phyloP scores from a whole-genome alignment of 2,888 invertebrate species.

The Macrosoma leucophasiata region DNA sequence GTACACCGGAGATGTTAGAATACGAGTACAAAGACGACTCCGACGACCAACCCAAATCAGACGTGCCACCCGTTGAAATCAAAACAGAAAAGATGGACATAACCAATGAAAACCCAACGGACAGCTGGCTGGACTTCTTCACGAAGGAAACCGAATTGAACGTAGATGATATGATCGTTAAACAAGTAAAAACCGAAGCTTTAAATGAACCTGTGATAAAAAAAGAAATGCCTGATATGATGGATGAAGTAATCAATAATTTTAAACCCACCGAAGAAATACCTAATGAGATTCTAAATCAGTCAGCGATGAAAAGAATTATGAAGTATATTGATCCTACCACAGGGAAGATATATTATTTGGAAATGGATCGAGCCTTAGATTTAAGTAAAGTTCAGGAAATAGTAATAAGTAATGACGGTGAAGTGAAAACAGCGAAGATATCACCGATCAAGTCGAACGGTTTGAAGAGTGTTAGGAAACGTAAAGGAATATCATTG shows the following conservation, averaged over 20 bases:
- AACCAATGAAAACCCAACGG: slow-evolving; percentile 28
- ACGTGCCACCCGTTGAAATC: background rate
- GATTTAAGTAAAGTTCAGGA: slow-evolving; percentile 61
- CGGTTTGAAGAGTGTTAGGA: slow-evolving; percentile 43
- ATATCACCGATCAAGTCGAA: slow-evolving; percentile 55
- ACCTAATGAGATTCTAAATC: slow-evolving; percentile 33
- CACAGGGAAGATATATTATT: slow-evolving; percentile 60
- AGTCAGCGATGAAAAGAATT: slow-evolving; percentile 44
- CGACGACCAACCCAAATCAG: slow-evolving; percentile 2
- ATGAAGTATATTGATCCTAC: slow-evolving; percentile 62
- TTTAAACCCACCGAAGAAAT: slow-evolving; percentile 26
- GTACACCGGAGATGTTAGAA: slow-evolving; percentile 58
- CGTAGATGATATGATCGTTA: slow-evolving; percentile 63
- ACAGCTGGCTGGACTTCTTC: slow-evolving; percentile 64
- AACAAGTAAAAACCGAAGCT: slow-evolving; percentile 41
- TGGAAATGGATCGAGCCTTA: slow-evolving; percentile 59
- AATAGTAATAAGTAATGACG: slow-evolving; percentile 52
- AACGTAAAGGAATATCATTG: slow-evolving; percentile 45
- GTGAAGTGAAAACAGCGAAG: slow-evolving; percentile 44
- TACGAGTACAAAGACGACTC: slow-evolving; percentile 45
- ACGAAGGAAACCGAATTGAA: slow-evolving; percentile 51
- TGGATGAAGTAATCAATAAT: slow-evolving; percentile 9
- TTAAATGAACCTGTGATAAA: slow-evolving; percentile 5
- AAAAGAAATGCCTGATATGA: slow-evolving; percentile 9
- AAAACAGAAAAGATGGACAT: slow-evolving; percentile 11